Conservation (phyloP, 2,888 invertebrate species). For the Ryuthela nishihirai region DNA sequence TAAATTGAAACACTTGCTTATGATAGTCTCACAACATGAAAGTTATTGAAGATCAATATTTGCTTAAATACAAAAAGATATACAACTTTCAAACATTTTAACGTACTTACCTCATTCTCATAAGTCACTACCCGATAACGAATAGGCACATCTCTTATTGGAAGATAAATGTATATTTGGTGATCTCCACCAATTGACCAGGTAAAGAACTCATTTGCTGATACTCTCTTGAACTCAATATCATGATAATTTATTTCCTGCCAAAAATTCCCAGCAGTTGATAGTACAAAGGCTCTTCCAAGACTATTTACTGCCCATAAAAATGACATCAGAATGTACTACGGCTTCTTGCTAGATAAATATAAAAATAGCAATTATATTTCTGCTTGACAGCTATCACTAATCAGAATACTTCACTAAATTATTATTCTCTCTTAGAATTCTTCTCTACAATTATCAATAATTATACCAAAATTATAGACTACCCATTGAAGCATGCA, state of each 20-base stretch:
- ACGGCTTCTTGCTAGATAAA: too few relatives aligned
- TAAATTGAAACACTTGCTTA: too few relatives aligned
- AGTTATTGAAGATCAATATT: too few relatives aligned
- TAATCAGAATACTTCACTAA: too few relatives aligned
- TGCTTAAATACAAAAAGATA: too few relatives aligned
- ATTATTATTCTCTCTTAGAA: too few relatives aligned
- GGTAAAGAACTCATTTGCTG: conserved; percentile 62
- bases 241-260: conserved; percentile 79
- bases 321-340: conserved; percentile 10
- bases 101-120: conserved; percentile 74
- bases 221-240: conserved; percentile 81
- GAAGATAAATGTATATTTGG: conserved; percentile 87
- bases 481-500: too few relatives aligned
- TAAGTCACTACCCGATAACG: conserved; percentile 83
- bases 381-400: too few relatives aligned
- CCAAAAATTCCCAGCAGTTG: conserved; percentile 58
- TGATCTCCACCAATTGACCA: conserved; percentile 93
- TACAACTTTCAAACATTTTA: neutral
- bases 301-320: conserved; percentile 36
- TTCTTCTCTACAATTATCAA: too few relatives aligned
- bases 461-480: too few relatives aligned
- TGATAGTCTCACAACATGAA: too few relatives aligned
- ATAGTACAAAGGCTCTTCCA: conserved; percentile 30
- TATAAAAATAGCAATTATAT: too few relatives aligned
- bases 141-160: conserved; percentile 84